Base-by-base conservation (phyloP, 2,888 invertebrate species). In the Prenolepis imparis region DNA sequence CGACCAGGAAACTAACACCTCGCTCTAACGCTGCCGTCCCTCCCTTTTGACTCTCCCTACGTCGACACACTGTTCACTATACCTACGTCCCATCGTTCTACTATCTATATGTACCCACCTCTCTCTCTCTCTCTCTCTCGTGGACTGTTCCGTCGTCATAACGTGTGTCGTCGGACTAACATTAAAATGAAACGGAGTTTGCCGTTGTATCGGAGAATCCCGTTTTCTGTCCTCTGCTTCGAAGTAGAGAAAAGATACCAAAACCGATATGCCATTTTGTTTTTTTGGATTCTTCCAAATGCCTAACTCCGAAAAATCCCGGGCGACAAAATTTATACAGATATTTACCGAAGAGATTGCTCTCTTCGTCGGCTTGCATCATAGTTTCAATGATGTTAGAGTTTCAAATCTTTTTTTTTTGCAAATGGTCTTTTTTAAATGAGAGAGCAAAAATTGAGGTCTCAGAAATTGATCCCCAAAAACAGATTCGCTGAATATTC, bases 1-100 rank as follows among this genome's bases (percentile, higher is more conserved):
- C 94, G 93, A 90, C 92, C 93, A 92, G 94, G 94, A 94, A 94
- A 94, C 93, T 93, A 93, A 93, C 93, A 92, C 93, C 93, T 92
- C 91, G 90, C 78, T 80, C 57, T 59, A 48, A 89, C 91, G 70
- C 83, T 73, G 74, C 87, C 83, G 36, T 75, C 73, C 67, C 84
- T 85, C 83, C 82, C 82, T 75, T 52, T 81, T 63, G 78, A 75
- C 63, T 68, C 86, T 64, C 70, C 68, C 74, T 83, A 73, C 64
- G 83, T 77, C 78, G 70, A 52, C 48, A 52, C 48, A 68, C 67
- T 59, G 39, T 70, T 73, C 68, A 66, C 84, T 83, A 55, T 74
- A 81, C 70, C 66, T 88, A 81, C 39, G 24, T 75, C 41, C 39
- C n/a, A 36, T 82, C 86, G 74, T 82, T 64, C 70, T 15, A 39